Percentiles rank a stretch among this genome's conserved stretches.
Evolutionary conservation across 2,797 vertebrate genomes (phyloP).

Genomic region (Pagetopsis macropterus): DNA sequence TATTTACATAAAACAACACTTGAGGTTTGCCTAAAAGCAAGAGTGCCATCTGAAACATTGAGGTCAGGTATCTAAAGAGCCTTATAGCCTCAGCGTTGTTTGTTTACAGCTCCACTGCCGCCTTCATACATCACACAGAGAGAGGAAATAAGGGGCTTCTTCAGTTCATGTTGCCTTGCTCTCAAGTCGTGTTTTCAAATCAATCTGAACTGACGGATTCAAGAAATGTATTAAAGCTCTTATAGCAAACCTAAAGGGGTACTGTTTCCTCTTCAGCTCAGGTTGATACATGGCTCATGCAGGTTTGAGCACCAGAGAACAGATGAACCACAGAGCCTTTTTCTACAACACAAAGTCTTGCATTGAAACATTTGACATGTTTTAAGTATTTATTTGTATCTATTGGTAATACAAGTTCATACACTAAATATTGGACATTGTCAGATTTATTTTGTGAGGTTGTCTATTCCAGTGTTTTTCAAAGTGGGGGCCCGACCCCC

Average conservation of each 20-base stretch:
- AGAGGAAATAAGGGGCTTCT: constrained; percentile 3
- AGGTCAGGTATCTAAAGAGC: neutral
- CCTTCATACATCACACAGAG: constrained; percentile 1
- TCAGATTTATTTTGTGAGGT: neutral
- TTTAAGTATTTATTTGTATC: neutral
- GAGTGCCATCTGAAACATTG: neutral
- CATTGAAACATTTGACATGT: neutral
- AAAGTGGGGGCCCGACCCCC: too few relatives aligned
- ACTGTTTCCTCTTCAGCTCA: neutral
- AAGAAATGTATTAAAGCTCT: neutral
- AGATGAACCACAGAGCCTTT: neutral
- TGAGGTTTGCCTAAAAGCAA: neutral
- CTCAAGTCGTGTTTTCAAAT: neutral
- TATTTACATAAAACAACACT: neutral
- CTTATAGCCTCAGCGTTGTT: neutral
- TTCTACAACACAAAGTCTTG: neutral
- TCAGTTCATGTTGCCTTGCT: constrained; percentile 1
- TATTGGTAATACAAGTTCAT: neutral
- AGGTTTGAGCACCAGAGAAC: neutral
- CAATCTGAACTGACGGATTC: neutral
- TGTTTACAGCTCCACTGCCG: neutral
- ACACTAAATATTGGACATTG: neutral
- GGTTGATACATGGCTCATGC: neutral
- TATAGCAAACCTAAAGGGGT: neutral
- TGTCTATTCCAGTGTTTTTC: neutral